Base-by-base conservation (phyloP, 2,797 vertebrate genomes). In the Momotus momota region DNA sequence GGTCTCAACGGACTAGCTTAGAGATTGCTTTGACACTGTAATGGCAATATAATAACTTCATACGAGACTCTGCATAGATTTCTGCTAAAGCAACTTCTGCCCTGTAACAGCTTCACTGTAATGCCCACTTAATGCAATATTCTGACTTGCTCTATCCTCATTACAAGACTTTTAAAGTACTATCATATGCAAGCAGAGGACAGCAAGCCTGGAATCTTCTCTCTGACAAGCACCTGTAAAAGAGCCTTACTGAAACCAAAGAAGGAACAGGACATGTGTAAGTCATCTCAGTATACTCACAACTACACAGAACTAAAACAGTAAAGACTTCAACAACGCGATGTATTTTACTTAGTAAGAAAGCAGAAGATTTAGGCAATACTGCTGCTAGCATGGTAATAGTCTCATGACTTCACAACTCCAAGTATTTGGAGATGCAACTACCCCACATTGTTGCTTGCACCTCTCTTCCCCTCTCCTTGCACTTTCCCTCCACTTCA, bases 11-110 rank as follows among this genome's bases (percentile, higher is more conserved):
- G 94, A 92, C 57, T 55, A 51, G 52, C 77, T 93, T 54, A 54
- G 60, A 90, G 88, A 90, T 93, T 81, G 83, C 96, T 93, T 87
- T 96, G 93, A 90, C 91, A 90, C 81, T 57, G 43, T 67, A 88
- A 58, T 70, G 88, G 86, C 61, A 94, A 46, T 60, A 48, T 33
- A 94, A 96, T 74, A 65, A 57, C 75, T 88, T 58, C 29, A 74
- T 21, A 85, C 4, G 41, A 43, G 65, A 17, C 25, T 83, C 43
- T 9, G 2, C 88, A 57, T 51, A 86, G 77, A 29, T 86, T 72
- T 62, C 43, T 77, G 41, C 70, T 66, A 10, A 54, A 78, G 74
- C 45, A 77, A 3, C 61, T 87, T 12, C 45, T 62, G 67, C 66
- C 81, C 55, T 62, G 18, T 73, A 81, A 84, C 29, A 93, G 65